Evolutionary conservation across 2,113 vertebrate species (phyloP), one percentile per base, ranked within the genome.

Genomic region (Orthochromis indermauri): DNA sequence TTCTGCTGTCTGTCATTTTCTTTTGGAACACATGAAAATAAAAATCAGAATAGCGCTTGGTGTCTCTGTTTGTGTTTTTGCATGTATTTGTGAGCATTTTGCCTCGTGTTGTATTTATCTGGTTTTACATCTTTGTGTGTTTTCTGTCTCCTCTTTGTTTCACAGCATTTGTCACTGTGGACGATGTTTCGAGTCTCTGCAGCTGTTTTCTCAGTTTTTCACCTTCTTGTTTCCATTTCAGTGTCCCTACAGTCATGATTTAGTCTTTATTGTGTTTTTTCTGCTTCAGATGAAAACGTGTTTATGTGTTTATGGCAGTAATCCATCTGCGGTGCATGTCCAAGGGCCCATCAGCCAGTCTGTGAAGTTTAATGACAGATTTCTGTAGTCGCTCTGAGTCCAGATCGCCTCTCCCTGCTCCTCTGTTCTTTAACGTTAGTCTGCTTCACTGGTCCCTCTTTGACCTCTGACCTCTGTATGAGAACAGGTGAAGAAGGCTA

Each of bases 401-500:
- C 5, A 73, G 28, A 49, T 31, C 24, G 3, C 11, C 8, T 59
- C 63, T 24, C 59, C 5, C 42, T 21, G 51, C 17, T 26, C 42
- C 19, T 33, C 63, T 40, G 11, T 68, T 40, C 68, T 73, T 45
- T 45, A 10, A 73, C 19, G 59, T 81, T 26, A 45, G 59, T 81
- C 31, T 82, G 85, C 68, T 85, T 40, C 85, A 84, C 51, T 80
- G 87, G 82, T 87, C 89, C 59, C 6, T 11, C 17, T 24, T 42
- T 88, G 82, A 90, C 89, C 89, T 92, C 6, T 89, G 87, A 92
- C 90, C 83, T 59, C 81, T 86, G 81, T 10, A 63, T 54, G 61
- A 71, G 28, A 71, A 73, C 37, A 76, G 42, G 24, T 76, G 40
- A 76, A 28, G 6, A 26, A 45, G 5, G 8, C 68, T 3, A 47